These are phyloP conservation scores for Amyelois transitella DNA, from an alignment of 1,140 invertebrate genomes.

Conservation along the genomic window DNA sequence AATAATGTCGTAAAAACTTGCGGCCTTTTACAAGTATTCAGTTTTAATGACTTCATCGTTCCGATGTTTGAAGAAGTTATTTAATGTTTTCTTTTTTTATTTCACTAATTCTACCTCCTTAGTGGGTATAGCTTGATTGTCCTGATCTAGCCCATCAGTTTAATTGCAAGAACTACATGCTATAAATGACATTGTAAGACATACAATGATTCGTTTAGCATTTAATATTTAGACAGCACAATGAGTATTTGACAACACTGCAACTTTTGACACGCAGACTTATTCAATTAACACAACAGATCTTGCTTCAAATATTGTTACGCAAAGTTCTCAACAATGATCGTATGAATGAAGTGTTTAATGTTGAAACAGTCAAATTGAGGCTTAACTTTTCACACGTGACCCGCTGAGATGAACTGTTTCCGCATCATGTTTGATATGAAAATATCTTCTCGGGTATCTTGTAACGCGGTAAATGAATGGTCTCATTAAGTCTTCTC, in stretches of 20 bases:
- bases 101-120: too few species aligned
- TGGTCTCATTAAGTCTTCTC: not conserved
- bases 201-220: not conserved
- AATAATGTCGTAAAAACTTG: not conserved
- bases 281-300: constrained; percentile 19
- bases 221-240: constrained; percentile 7
- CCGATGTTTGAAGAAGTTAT: too few species aligned
- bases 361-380: constrained; percentile 14
- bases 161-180: too few species aligned
- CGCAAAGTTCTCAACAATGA: constrained; percentile 14
- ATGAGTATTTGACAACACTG: constrained; percentile 9
- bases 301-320: constrained; percentile 16
- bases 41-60: not conserved
- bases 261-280: constrained; percentile 2
- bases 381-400: constrained; percentile 15
- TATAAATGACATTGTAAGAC: not conserved
- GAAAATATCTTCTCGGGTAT: constrained; percentile 2
- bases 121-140: too few species aligned
- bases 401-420: not conserved
- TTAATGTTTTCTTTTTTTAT: too few species aligned
- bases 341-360: constrained; percentile 16
- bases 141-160: too few species aligned
- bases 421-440: not conserved
- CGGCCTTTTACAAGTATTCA: not conserved
- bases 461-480: constrained; percentile 1